Conservation (phyloP, 2,113 vertebrate genomes). For the Python bivittatus region DNA sequence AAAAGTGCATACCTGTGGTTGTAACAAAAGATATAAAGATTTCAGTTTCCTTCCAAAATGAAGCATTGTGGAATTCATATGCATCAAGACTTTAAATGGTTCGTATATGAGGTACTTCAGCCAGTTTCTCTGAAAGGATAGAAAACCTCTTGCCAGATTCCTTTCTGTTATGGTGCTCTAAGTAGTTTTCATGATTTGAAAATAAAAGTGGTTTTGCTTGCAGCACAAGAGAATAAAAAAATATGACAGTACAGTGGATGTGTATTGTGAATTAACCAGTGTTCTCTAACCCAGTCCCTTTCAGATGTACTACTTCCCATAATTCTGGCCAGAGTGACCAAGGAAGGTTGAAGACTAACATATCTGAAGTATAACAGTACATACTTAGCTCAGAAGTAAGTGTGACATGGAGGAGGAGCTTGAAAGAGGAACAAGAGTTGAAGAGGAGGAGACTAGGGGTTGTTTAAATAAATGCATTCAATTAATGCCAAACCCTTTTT, state of each 20-base stretch:
- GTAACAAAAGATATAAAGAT: neutral
- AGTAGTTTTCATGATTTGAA: constrained; percentile 55
- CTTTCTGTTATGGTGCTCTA: constrained; percentile 47
- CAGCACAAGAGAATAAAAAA: constrained; percentile 47
- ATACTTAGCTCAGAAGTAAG: neutral
- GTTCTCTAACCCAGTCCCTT: constrained; percentile 16
- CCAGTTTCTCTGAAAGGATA: constrained; percentile 59
- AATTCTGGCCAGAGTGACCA: neutral
- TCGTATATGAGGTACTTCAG: constrained; percentile 48
- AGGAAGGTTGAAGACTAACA: neutral
- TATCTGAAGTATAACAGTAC: neutral
- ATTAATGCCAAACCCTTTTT: neutral
- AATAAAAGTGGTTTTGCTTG: constrained; percentile 53
- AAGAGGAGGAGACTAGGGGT: neutral
- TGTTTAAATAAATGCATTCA: neutral
- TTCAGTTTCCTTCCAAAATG: constrained; percentile 34
- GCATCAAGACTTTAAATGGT: constrained; percentile 47
- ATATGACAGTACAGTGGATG: constrained; percentile 38
- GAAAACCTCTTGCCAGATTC: constrained; percentile 60
- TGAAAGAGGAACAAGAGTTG: neutral
- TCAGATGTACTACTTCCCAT: constrained; percentile 30
- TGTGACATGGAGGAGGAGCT: neutral
- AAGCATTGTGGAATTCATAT: constrained; percentile 41
- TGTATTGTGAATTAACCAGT: constrained; percentile 1
- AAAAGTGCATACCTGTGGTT: constrained; percentile 25